Conservation (phyloP, 2,113 vertebrate genomes). For the Narcine bancroftii region DNA sequence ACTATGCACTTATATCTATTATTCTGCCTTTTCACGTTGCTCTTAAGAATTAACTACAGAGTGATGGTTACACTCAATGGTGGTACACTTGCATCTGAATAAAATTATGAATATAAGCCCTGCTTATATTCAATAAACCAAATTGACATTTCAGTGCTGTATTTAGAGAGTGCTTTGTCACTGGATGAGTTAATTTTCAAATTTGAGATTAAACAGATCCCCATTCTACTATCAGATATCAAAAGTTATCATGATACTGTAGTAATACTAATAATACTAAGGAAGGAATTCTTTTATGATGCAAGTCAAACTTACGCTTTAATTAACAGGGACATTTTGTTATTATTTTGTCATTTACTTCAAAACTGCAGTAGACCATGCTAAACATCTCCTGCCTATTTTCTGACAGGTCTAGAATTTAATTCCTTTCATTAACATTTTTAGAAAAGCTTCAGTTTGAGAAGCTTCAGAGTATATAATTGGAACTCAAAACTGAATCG, state of each 20-base stretch:
- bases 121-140: background rate
- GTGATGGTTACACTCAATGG: background rate
- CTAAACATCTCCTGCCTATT: background rate
- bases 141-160: background rate
- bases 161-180: background rate
- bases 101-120: background rate
- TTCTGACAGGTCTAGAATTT: background rate
- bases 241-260: background rate
- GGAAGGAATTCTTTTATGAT: background rate
- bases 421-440: no score
- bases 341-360: background rate
- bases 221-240: background rate
- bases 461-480: background rate
- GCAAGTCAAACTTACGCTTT: background rate
- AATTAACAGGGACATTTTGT: background rate
- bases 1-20: background rate
- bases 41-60: background rate
- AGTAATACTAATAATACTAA: background rate
- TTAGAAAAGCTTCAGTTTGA: no score
- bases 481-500: background rate
- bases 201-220: background rate
- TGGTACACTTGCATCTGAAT: background rate
- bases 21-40: background rate
- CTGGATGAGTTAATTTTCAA: background rate
- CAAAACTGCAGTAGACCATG: background rate